Conservation (phyloP, 2,113 vertebrate species). For the Macrotus californicus region DNA sequence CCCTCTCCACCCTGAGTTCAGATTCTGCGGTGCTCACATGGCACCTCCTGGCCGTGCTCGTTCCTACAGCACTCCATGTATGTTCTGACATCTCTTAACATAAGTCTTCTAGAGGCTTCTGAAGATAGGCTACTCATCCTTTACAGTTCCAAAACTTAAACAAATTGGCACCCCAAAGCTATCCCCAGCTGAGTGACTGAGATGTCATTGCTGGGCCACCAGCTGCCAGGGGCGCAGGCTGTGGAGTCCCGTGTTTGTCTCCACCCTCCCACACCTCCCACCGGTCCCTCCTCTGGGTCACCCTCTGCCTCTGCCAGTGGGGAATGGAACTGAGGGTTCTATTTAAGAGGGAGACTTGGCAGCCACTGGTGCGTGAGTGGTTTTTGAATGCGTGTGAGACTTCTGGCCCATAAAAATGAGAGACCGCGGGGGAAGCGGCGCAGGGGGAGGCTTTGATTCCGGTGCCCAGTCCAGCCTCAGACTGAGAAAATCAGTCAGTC, state of each 20-base stretch:
- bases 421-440: neutral
- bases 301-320: slow-evolving; percentile 18
- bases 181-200: neutral
- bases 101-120: neutral
- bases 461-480: neutral
- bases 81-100: neutral
- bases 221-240: neutral
- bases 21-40: neutral
- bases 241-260: neutral
- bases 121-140: neutral
- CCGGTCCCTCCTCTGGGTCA: neutral
- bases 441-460: neutral
- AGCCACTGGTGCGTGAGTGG: neutral
- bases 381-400: slow-evolving; percentile 45
- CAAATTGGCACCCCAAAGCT: neutral
- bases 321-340: slow-evolving; percentile 33
- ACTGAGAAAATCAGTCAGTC: neutral
- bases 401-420: slow-evolving; percentile 5
- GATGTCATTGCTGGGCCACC: neutral
- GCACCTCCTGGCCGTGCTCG: neutral
- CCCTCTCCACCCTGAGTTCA: neutral
- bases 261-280: neutral
- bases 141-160: neutral
- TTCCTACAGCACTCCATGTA: neutral
- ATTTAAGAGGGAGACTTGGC: slow-evolving; percentile 52